Evolutionary conservation across 1,140 invertebrate genomes (phyloP).

Genomic region (Drosophila lowei): DNA sequence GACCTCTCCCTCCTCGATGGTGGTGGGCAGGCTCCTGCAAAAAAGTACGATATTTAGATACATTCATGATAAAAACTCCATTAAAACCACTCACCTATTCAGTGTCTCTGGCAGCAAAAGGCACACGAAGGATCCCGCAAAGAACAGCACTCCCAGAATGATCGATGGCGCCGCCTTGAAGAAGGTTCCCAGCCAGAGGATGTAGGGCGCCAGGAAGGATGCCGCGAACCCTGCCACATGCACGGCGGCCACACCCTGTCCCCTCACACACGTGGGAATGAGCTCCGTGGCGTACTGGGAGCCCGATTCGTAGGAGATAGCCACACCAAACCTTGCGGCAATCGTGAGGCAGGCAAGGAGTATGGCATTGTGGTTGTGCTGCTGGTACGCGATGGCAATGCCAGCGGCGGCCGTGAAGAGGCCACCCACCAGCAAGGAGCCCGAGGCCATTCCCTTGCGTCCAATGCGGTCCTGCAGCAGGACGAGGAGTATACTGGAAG

Average conservation of each 20-base stretch:
- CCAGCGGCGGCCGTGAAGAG: conserved; percentile 83
- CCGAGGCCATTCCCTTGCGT: conserved; percentile 85
- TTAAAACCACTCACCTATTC: conserved; percentile 73
- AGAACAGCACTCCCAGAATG: conserved; percentile 85
- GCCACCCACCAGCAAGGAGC: conserved; percentile 84
- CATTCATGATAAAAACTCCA: neutral
- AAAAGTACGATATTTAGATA: neutral
- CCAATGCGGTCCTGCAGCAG: conserved; percentile 85
- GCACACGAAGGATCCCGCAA: conserved; percentile 85
- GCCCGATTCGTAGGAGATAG: conserved; percentile 87
- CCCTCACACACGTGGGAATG: conserved; percentile 87
- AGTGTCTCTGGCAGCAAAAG: conserved; percentile 87
- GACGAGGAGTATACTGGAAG: conserved; percentile 85
- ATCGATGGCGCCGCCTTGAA: conserved; percentile 85
- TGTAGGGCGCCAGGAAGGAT: conserved; percentile 85
- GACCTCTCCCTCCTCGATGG: conserved; percentile 86
- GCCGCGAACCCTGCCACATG: conserved; percentile 86
- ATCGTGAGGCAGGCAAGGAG: conserved; percentile 84
- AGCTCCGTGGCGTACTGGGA: conserved; percentile 88
- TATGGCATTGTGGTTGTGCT: conserved; percentile 80
- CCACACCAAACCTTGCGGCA: conserved; percentile 86
- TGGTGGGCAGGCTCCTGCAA: conserved; percentile 85
- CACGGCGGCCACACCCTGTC: conserved; percentile 85
- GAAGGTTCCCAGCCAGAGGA: conserved; percentile 83
- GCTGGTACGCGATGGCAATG: conserved; percentile 78